Evolutionary conservation across 2,797 vertebrate genomes (phyloP), one percentile per base, ranked within the genome.

Genomic region (Catharus ustulatus): DNA sequence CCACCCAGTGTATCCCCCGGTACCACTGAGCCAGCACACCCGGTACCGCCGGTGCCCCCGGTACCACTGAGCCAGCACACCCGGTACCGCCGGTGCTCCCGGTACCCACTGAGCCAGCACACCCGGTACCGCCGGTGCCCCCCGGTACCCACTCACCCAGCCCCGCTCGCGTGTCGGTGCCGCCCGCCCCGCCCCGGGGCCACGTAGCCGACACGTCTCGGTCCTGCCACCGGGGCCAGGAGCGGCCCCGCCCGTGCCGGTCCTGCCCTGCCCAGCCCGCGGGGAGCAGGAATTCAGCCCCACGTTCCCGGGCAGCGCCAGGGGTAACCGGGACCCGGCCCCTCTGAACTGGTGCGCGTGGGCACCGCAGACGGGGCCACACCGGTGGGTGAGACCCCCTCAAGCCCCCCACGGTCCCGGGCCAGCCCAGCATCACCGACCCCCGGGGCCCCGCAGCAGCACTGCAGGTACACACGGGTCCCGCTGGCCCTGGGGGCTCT

Each of bases 151-250:
- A 2, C 59, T 30, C 79, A 55, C 29, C 24, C 61, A 11, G 57
- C 10, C 10, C 72, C 22, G 34, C 6, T 46, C 67, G 15, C 73
- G 45, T 49, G 49, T 12, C 77, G 2, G 30, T 29, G 30, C 36
- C 19, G 27, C 36, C 34, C 51, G 61, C 75, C 62, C 61, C 74
- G n/a, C 89, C 82, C 74, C 52, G 27, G 68, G 86, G 96, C 89
- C 83, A 85, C 94, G 91, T 90, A 19, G 78, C 93, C 30, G 95
- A 87, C 97, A 96, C 97, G 90, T 95, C 32, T 6, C 38, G 24
- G 36, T 46, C 2, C n/a, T 12, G 51, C 36, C 68, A 43, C 43
- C 49, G 26, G 29, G 3, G n/a, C 49, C 64, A 1, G 61, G 26
- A 21, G 38, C 23, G 16, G n/a, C 72, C 36, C 80, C 43, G 63